Conservation (phyloP, 2,888 invertebrate genomes). For the Folsomia manolachei region DNA sequence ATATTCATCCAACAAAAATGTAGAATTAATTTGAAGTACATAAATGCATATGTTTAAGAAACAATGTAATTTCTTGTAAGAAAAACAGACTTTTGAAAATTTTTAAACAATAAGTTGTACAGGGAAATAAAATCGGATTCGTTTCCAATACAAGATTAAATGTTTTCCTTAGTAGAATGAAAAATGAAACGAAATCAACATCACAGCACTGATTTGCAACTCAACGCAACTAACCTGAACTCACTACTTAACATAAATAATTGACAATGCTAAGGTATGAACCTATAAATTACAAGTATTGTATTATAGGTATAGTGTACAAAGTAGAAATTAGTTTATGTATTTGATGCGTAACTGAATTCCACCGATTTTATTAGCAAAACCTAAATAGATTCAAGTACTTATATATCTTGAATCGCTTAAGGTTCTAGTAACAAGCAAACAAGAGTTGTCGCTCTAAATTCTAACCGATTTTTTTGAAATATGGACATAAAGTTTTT, state of each 20-base stretch:
- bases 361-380: slow-evolving; percentile 9
- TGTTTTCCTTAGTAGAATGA: no score
- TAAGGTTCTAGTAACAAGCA: no score
- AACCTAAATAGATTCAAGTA: background rate
- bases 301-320: no score
- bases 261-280: background rate
- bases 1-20: background rate
- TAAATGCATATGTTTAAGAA: background rate
- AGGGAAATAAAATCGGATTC: no score
- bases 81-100: no score
- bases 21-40: no score
- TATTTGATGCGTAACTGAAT: slow-evolving; percentile 4
- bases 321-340: background rate
- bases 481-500: no score
- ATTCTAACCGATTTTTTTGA: no score
- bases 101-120: no score
- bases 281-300: slow-evolving; percentile 8
- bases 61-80: background rate
- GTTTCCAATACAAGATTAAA: no score
- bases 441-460: no score
- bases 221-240: slow-evolving; percentile 17
- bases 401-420: background rate
- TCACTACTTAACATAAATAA: background rate
- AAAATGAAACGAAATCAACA: slow-evolving; percentile 19
- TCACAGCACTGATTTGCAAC: slow-evolving; percentile 23